Percentiles rank a stretch among this genome's conserved stretches.
Evolutionary conservation across 2,797 vertebrate species (phyloP).

Genomic region (Sebastiscus tertius): DNA sequence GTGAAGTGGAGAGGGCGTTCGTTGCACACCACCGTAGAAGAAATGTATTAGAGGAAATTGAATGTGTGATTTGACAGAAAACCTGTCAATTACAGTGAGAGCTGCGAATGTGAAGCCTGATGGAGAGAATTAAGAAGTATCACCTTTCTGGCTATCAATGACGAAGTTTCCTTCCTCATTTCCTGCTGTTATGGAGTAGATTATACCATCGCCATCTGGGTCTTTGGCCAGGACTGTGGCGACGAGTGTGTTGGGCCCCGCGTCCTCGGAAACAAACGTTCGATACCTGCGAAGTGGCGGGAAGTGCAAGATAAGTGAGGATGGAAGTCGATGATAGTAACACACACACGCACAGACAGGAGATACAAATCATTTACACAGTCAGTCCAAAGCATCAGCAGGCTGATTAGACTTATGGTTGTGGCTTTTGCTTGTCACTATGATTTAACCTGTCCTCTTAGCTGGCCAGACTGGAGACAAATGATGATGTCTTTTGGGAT

Average conservation of each 20-base stretch:
- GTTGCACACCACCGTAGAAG: not conserved
- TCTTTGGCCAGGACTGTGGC: constrained; percentile 91
- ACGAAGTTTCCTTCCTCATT: constrained; percentile 91
- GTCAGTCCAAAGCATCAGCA: constrained; percentile 49
- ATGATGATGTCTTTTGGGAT: constrained; percentile 75
- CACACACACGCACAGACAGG: constrained; percentile 19
- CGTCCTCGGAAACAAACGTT: constrained; percentile 93
- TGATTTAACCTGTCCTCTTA: constrained; percentile 78
- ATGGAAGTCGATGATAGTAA: constrained; percentile 18
- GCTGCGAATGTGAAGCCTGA: constrained; percentile 32
- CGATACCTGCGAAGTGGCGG: constrained; percentile 83
- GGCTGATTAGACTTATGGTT: constrained; percentile 67
- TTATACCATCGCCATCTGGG: constrained; percentile 90
- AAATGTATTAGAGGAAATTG: constrained; percentile 49
- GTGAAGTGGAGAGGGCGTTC: constrained; percentile 51
- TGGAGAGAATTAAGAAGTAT: constrained; percentile 58
- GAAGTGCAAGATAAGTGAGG: not conserved
- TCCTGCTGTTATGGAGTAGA: constrained; percentile 87
- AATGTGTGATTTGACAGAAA: constrained; percentile 61
- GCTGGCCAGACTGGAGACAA: constrained; percentile 69
- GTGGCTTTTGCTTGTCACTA: constrained; percentile 70
- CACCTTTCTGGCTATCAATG: constrained; percentile 93
- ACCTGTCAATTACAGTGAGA: constrained; percentile 62
- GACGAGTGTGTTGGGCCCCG: constrained; percentile 89
- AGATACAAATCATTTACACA: constrained; percentile 51